These are phyloP conservation scores for Temnothorax rugatulus DNA, from an alignment of 2,888 invertebrate genomes.

Conservation along the genomic window DNA sequence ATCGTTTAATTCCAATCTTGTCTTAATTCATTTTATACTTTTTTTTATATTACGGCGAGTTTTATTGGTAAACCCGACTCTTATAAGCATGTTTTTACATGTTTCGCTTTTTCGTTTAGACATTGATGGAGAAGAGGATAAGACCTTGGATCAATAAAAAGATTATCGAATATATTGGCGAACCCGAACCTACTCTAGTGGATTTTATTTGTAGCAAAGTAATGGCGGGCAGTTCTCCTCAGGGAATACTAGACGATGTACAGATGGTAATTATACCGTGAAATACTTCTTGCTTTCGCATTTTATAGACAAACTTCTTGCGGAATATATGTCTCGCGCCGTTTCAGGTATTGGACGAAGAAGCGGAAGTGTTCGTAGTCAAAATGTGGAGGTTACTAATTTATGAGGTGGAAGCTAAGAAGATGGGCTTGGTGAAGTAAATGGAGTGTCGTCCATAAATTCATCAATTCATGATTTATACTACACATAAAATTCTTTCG, in stretches of 20 bases:
- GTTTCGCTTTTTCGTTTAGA: slow-evolving; percentile 89
- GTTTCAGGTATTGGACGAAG: slow-evolving; percentile 98
- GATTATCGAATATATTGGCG: slow-evolving; percentile 99
- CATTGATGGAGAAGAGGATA: slow-evolving; percentile 97
- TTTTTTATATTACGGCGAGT: neutral
- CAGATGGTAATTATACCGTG: slow-evolving; percentile 93
- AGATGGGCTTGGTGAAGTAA: slow-evolving; percentile 95
- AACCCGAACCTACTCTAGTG: slow-evolving; percentile 99
- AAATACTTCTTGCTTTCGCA: neutral
- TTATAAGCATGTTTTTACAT: neutral
- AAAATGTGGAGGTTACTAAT: slow-evolving; percentile 99
- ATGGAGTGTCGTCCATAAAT: slow-evolving; percentile 70
- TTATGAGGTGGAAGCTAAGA: slow-evolving; percentile 99
- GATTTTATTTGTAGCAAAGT: slow-evolving; percentile 99
- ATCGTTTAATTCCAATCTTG: neutral
- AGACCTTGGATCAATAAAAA: slow-evolving; percentile 99
- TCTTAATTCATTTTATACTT: neutral
- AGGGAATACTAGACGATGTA: slow-evolving; percentile 98
- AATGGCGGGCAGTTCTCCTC: slow-evolving; percentile 96
- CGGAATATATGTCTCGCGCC: slow-evolving; percentile 53
- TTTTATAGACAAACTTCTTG: slow-evolving; percentile 90
- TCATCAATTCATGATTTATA: slow-evolving; percentile 79
- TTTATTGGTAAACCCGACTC: neutral
- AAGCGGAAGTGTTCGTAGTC: slow-evolving; percentile 99
- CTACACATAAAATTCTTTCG: slow-evolving; percentile 75